These are phyloP conservation scores for Platygyra sinensis DNA, from an alignment of 64 coral and sea anemone species.

Conservation along the genomic window DNA sequence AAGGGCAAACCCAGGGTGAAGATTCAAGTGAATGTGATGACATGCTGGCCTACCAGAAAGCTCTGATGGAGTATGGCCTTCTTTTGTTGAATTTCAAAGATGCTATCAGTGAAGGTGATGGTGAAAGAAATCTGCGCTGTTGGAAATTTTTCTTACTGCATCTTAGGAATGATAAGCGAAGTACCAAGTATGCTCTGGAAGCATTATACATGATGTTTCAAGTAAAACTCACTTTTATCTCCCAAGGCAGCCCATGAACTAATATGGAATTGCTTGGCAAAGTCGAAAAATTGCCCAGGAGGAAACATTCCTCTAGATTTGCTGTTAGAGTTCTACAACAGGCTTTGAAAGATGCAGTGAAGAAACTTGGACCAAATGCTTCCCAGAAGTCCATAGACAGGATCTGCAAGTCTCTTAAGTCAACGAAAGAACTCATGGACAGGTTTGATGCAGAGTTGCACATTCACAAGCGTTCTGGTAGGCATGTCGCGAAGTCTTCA, in stretches of 20 bases:
- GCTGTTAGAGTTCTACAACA: not conserved
- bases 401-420: too few species aligned
- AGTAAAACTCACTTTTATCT: not conserved
- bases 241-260: conserved; percentile 52
- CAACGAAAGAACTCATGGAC: not conserved
- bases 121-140: conserved; percentile 45
- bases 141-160: conserved; percentile 26
- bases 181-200: conserved; percentile 32
- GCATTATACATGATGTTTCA: too few species aligned
- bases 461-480: too few species aligned
- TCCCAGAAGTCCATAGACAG: too few species aligned
- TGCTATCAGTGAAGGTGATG: conserved; percentile 86
- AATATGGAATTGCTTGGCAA: conserved; percentile 52
- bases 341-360: too few species aligned
- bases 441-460: too few species aligned
- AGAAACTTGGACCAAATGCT: too few species aligned
- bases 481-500: too few species aligned
- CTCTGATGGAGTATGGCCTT: conserved; percentile 78
- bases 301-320: not conserved
- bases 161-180: too few species aligned
- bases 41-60: conserved; percentile 78
- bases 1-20: too few species aligned
- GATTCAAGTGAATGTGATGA: conserved; percentile 56
- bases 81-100: conserved; percentile 78
- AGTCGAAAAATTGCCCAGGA: not conserved